A percentile compares a stretch with the other conserved stretches of the same genome.
These are phyloP conservation scores for Exaiptasia diaphana DNA, from an alignment of 64 coral and sea anemone genomes.

Conservation along the genomic window DNA sequence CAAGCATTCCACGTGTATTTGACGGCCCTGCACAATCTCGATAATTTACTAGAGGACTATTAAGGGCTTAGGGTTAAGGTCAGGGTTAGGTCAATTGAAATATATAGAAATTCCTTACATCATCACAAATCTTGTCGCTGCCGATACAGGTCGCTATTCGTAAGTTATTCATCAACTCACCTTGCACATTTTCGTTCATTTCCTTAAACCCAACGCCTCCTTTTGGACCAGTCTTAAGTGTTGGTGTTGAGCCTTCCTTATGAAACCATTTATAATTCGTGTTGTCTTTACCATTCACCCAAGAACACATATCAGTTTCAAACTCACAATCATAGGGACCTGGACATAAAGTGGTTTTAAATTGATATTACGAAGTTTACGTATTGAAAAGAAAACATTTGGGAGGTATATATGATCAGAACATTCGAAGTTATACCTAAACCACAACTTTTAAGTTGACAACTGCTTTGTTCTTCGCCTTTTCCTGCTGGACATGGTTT, in stretches of 20 bases:
- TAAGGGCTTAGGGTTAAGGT: too few relatives aligned
- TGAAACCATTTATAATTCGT: not conserved
- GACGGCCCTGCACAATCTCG: too few relatives aligned
- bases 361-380: not conserved
- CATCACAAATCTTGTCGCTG: not conserved
- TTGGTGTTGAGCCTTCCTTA: not conserved
- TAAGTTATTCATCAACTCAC: not conserved
- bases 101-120: too few relatives aligned
- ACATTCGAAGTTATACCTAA: conserved; percentile 50
- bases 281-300: not conserved
- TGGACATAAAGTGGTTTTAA: not conserved
- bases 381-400: too few relatives aligned
- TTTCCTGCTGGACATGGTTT: conserved; percentile 34
- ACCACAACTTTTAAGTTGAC: conserved; percentile 49
- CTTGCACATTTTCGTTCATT: not conserved
- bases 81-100: too few relatives aligned
- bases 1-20: too few relatives aligned
- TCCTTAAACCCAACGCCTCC: conserved; percentile 17
- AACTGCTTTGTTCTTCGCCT: not conserved
- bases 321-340: conserved; percentile 79
- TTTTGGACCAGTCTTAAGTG: conserved; percentile 11
- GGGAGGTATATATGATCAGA: too few relatives aligned
- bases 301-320: conserved; percentile 30
- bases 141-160: not conserved
- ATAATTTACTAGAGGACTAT: too few relatives aligned